Evolutionary conservation across 2,113 vertebrate species (phyloP), one percentile per base, ranked within the genome.

Genomic region (Cynoglossus semilaevis): DNA sequence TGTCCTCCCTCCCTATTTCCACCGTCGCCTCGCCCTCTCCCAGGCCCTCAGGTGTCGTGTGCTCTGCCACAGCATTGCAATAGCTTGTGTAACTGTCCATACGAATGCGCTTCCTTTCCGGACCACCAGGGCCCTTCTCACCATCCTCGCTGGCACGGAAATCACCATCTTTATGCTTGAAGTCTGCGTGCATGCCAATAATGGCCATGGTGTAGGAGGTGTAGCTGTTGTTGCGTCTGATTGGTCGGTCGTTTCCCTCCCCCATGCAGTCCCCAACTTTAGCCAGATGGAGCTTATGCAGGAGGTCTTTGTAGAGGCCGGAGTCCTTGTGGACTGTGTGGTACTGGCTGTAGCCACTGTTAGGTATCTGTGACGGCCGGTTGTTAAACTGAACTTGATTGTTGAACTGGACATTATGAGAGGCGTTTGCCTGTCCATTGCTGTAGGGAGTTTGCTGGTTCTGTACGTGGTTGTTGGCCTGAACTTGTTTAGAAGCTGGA

Each of bases 11-110:
- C 0, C 14, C 73, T 61, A 92, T 70, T 75, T 94, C 92, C 0
- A 89, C 58, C 2, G 77, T 85, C 74, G 92, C 80, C 1, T 93
- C 93, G 1, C 81, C 70, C 0, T 92, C 92, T 4, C 58, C 84
- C 0, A 90, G 74, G 0, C 81, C 76, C 4, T 90, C 84, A 0
- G 89, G 82, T 0, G 90, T 83, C 9, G 89, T 92, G 19, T 89
- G 75, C 5, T 98, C 96, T 0, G 97, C 95, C 82, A 99, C 93
- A 0, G 97, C 96, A 0, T 99, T 98, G 85, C 97, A 99, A 85
- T 99, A 99, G 79, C 97, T 99, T 9, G 94, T 98, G 76, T 99
- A 99, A 80, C 96, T 98, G 84, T 99, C 97, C 93, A 98, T 98
- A 6, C 97, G 95, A 12, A 94, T 68, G 0, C 97, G 90, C 83